Evolutionary conservation across 2,888 invertebrate species (phyloP).

Genomic region (Meloe dianella): DNA sequence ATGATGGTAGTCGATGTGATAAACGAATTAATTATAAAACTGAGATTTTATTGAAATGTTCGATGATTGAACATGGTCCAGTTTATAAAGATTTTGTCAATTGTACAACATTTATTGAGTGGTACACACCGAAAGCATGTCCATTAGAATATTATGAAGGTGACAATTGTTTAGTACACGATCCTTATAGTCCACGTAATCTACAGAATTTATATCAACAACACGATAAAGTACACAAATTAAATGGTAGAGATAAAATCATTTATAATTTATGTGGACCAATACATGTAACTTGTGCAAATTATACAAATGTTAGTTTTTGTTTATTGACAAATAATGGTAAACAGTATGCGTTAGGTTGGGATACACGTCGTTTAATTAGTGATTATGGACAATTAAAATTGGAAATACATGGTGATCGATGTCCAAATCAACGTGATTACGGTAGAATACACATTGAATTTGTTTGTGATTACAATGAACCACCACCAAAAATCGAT

Average conservation of each 20-base stretch:
- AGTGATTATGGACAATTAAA: constrained; percentile 19
- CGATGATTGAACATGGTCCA: constrained; percentile 38
- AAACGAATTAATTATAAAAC: constrained; percentile 32
- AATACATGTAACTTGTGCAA: constrained; percentile 11
- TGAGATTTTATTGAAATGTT: constrained; percentile 41
- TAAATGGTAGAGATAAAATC: constrained; percentile 2
- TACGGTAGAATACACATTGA: constrained; percentile 12
- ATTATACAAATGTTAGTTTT: constrained; percentile 22
- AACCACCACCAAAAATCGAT: constrained; percentile 17
- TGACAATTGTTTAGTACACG: constrained; percentile 21
- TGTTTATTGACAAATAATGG: constrained; percentile 16
- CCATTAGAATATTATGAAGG: constrained; percentile 29
- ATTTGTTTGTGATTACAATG: constrained; percentile 24
- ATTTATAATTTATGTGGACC: constrained; percentile 29
- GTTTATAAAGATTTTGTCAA: constrained; percentile 26
- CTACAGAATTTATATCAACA: constrained; percentile 14
- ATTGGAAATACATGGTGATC: constrained; percentile 16
- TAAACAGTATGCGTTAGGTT: constrained; percentile 16
- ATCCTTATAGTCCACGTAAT: constrained; percentile 17
- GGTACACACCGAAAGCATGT: constrained; percentile 43
- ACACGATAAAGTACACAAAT: constrained; percentile 15
- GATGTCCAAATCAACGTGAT: constrained; percentile 10
- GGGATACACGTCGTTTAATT: constrained; percentile 16
- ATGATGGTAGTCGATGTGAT: constrained; percentile 29
- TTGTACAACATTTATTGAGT: constrained; percentile 37